Percentiles rank a stretch among this genome's conserved stretches.
These are phyloP conservation scores for Micrastur ruficollis DNA, from an alignment of 2,797 vertebrate species.

Conservation along the genomic window DNA sequence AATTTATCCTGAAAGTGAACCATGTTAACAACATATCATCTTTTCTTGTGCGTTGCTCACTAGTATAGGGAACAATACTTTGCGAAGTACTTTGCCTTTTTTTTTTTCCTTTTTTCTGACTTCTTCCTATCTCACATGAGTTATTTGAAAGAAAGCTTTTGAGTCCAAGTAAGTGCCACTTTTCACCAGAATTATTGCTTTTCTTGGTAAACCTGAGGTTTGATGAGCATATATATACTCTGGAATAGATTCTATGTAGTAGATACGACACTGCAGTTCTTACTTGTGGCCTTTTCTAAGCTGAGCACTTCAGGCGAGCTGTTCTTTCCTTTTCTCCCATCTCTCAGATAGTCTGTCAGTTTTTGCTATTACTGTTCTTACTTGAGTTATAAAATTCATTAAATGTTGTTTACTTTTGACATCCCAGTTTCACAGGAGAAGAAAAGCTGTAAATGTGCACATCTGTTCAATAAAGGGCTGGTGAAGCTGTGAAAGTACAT, in stretches of 20 bases:
- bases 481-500: background rate
- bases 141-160: background rate
- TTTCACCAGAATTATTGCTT: background rate
- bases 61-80: background rate
- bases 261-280: background rate
- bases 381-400: background rate
- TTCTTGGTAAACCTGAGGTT: background rate
- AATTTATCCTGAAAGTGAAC: background rate
- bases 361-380: background rate
- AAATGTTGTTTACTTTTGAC: background rate
- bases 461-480: background rate
- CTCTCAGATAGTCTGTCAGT: background rate
- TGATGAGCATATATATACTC: background rate
- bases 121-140: background rate
- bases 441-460: background rate
- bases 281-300: background rate
- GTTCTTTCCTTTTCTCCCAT: background rate
- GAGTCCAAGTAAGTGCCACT: background rate
- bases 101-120: background rate
- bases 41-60: background rate
- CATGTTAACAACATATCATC: background rate
- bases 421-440: background rate
- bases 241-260: background rate
- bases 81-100: accelerated
- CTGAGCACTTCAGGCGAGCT: background rate